These are phyloP conservation scores for Macaria notata DNA, from an alignment of 2,888 invertebrate genomes.

Conservation along the genomic window DNA sequence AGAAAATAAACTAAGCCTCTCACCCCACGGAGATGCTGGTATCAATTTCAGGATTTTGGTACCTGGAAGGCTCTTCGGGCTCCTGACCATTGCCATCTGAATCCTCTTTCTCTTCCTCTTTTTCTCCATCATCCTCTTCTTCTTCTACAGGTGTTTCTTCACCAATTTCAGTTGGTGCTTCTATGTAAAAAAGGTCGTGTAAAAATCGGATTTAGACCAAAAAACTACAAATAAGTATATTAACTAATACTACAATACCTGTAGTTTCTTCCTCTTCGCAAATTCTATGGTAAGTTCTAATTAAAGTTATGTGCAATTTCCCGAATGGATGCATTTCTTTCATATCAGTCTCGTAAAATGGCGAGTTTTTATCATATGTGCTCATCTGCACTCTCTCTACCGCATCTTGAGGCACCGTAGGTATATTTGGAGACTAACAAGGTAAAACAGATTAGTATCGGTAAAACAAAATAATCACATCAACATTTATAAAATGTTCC, in stretches of 20 bases:
- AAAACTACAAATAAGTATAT: background rate
- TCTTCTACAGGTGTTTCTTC: slow-evolving; percentile 34
- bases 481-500: no score
- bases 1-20: slow-evolving; percentile 51
- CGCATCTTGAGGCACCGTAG: slow-evolving; percentile 66
- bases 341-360: slow-evolving; percentile 67
- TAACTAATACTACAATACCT: slow-evolving; percentile 34
- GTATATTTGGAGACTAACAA: slow-evolving; percentile 63
- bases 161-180: slow-evolving; percentile 32
- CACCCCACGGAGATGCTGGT: slow-evolving; percentile 66
- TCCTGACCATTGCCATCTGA: slow-evolving; percentile 39
- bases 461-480: no score
- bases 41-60: slow-evolving; percentile 68
- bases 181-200: slow-evolving; percentile 9
- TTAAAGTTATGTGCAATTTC: slow-evolving; percentile 58
- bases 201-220: no score
- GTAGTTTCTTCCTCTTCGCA: slow-evolving; percentile 56
- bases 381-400: slow-evolving; percentile 65
- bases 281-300: slow-evolving; percentile 61
- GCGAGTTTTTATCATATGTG: slow-evolving; percentile 68
- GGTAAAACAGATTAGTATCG: background rate
- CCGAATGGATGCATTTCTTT: slow-evolving; percentile 71
- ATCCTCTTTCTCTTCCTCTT: slow-evolving; percentile 35
- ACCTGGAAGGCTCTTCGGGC: slow-evolving; percentile 70
- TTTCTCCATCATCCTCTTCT: slow-evolving; percentile 35